Base-by-base conservation (phyloP, 2,113 vertebrate species). In the Paramisgurnus dabryanus region DNA sequence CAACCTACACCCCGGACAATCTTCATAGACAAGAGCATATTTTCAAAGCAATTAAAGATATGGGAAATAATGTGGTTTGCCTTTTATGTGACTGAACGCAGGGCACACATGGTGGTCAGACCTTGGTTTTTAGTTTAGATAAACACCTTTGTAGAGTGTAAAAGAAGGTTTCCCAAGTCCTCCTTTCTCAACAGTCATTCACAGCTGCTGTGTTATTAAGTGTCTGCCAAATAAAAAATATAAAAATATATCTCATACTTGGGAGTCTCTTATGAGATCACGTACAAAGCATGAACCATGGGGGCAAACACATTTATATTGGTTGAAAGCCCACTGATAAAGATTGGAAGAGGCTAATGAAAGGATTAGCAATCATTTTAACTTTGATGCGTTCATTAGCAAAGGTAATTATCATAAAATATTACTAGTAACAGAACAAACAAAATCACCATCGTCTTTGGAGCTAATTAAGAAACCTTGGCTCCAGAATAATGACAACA, bases 1-100 rank as follows among this genome's bases (percentile, higher is more conserved):
- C 80, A 43, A n/a, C 53, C 34, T 66, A 71, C 73, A 66, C 83
- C 80, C 71, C 80, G 66, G 67, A 81, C 85, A 90, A 91, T 91
- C 76, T 90, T 78, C 84, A 74, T 81, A 87, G 91, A 92, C 91
- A 92, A 87, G 87, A 88, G 81, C 85, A 83, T 88, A 85, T 90
- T 91, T 86, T 76, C 86, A 78, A 60, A 83, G 81, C 84, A 87
- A 87, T 90, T 89, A 89, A 81, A 73, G 45, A 70, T 61, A 68
- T 17, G 71, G 73, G 84, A 87, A 86, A 70, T 85, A 81, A 47
- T 57, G 58, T 81, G 13, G 58, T 85, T 87, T 79, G 34, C 76
- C 86, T 86, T 84, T 80, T 80, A 34, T 34, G 81, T 80, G 79
- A 76, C 85, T 85, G 87, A 87, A 85, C 74, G 65, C 78, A 69